Evolutionary conservation across 2,113 vertebrate species (phyloP).

Genomic region (Polypterus senegalus): DNA sequence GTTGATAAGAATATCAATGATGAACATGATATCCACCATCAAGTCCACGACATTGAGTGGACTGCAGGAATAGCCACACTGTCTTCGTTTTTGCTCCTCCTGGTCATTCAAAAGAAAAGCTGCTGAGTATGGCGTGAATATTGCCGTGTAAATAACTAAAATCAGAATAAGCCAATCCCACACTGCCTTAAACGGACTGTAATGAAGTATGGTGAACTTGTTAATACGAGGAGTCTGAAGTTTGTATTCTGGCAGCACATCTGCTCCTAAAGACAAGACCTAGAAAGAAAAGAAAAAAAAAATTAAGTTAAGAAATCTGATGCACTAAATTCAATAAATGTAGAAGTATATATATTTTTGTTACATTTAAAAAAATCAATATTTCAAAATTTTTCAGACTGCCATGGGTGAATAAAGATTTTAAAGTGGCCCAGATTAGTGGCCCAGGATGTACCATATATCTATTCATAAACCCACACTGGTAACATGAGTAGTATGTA

Average conservation of each 20-base stretch:
- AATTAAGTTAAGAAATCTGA: slow-evolving; percentile 14
- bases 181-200: slow-evolving; percentile 94
- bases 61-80: slow-evolving; percentile 94
- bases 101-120: slow-evolving; percentile 91
- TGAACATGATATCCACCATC: slow-evolving; percentile 99
- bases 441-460: no score
- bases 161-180: slow-evolving; percentile 98
- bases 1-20: slow-evolving; percentile 98
- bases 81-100: slow-evolving; percentile 82
- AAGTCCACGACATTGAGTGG: slow-evolving; percentile 93
- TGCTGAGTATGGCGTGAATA: slow-evolving; percentile 94
- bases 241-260: slow-evolving; percentile 95
- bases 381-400: no score
- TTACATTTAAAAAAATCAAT: neutral
- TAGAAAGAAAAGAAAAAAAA: slow-evolving; percentile 27
- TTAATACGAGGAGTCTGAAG: slow-evolving; percentile 94
- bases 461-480: no score
- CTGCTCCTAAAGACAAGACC: slow-evolving; percentile 92
- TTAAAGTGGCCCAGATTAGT: no score
- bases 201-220: slow-evolving; percentile 97
- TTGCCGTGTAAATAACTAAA: slow-evolving; percentile 93
- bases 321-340: neutral
- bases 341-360: neutral
- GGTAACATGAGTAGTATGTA: no score
- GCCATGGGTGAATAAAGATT: no score